phyloP scores from a whole-genome alignment of 2,888 invertebrate species.

The Subacronicta megacephala region DNA sequence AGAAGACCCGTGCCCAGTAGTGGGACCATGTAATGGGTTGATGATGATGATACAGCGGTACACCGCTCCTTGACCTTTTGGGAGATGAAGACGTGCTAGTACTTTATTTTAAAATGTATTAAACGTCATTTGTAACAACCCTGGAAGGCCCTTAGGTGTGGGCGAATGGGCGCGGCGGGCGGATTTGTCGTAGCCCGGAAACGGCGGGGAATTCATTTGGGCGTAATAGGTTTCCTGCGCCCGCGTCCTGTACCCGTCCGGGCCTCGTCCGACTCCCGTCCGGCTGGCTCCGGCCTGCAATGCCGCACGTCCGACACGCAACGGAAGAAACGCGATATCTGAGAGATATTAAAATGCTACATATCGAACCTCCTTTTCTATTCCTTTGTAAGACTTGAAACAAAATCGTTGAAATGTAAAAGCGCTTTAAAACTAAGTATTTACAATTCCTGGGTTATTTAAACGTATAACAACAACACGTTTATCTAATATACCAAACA shows the following conservation, averaged over 20 bases:
- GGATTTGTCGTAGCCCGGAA: slow-evolving; percentile 87
- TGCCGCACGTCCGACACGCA: slow-evolving; percentile 77
- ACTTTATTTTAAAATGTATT: background rate
- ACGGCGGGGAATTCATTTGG: slow-evolving; percentile 88
- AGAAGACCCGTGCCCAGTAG: too few relatives aligned
- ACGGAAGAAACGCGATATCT: slow-evolving; percentile 73
- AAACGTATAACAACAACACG: too few relatives aligned
- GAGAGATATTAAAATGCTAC: slow-evolving; percentile 50
- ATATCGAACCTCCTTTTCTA: slow-evolving; percentile 9
- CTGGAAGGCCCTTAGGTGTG: slow-evolving; percentile 81
- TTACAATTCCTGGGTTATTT: too few relatives aligned
- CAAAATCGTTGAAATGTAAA: background rate
- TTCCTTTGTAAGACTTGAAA: slow-evolving; percentile 1
- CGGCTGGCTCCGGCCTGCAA: slow-evolving; percentile 62
- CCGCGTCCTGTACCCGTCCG: slow-evolving; percentile 82
- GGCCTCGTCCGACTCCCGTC: slow-evolving; percentile 78
- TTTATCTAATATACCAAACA: too few relatives aligned
- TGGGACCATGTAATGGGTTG: too few relatives aligned
- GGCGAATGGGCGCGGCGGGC: slow-evolving; percentile 78
- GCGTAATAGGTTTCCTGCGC: slow-evolving; percentile 89
- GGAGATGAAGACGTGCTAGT: too few relatives aligned
- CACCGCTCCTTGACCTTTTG: too few relatives aligned
- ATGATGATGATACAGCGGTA: too few relatives aligned
- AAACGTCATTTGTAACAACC: slow-evolving; percentile 61
- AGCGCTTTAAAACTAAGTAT: too few relatives aligned